Percentiles rank a stretch among this genome's conserved stretches.
phyloP scores from a whole-genome alignment of 2,797 vertebrate genomes.

The Crax fasciolata region DNA sequence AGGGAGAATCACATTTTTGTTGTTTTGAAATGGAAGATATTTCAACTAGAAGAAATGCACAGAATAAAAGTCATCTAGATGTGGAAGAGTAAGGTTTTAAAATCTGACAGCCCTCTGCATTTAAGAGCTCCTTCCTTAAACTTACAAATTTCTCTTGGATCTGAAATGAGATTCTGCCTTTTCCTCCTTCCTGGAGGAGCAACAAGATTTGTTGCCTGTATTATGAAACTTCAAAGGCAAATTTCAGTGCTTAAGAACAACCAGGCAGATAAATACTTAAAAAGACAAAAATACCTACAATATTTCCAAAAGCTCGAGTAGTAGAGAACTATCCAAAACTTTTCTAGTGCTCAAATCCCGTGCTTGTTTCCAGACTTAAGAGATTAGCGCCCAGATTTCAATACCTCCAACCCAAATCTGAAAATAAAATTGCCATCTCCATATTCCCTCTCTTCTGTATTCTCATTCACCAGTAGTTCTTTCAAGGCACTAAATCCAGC shows the following conservation, averaged over 20 bases:
- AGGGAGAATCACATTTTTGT: not conserved
- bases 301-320: not conserved
- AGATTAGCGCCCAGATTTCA: not conserved
- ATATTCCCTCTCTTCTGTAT: not conserved
- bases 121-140: not conserved
- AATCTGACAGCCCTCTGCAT: not conserved
- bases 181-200: not conserved
- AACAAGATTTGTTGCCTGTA: not conserved
- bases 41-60: not conserved
- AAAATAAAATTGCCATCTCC: not conserved
- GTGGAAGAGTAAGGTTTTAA: not conserved
- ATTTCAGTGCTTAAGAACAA: not conserved
- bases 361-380: not conserved
- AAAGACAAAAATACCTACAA: not conserved
- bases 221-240: not conserved
- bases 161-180: not conserved
- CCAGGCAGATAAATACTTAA: not conserved
- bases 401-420: fast-evolving
- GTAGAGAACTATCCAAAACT: not conserved
- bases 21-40: not conserved
- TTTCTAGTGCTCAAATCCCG: not conserved
- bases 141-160: fast-evolving
- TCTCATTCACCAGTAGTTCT: not conserved
- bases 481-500: not conserved
- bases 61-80: not conserved